phyloP scores from a whole-genome alignment of 2,113 vertebrate genomes.

The Hepsetus odoe region DNA sequence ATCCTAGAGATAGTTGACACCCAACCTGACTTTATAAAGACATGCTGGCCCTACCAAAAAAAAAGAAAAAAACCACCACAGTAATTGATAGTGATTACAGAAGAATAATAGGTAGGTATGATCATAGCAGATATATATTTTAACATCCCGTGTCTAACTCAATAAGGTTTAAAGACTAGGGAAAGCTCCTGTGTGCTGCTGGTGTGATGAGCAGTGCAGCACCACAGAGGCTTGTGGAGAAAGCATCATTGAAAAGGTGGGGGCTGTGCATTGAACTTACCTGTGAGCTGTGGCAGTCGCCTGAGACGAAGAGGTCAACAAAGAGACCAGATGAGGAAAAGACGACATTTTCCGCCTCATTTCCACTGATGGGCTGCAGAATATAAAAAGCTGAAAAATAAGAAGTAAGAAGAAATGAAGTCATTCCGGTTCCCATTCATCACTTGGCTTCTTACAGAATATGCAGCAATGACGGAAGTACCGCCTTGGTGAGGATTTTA shows the following conservation, averaged over 20 bases:
- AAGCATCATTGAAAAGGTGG: constrained; percentile 33
- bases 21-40: not conserved
- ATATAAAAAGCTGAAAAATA: constrained; percentile 42
- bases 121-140: not conserved
- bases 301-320: constrained; percentile 17
- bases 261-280: constrained; percentile 61
- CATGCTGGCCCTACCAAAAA: not conserved
- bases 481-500: constrained; percentile 37
- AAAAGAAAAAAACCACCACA: no score
- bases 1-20: constrained; percentile 2
- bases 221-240: constrained; percentile 8
- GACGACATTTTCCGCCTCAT: constrained; percentile 51
- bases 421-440: constrained; percentile 39
- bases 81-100: not conserved
- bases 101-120: not conserved
- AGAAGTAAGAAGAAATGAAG: constrained; percentile 25
- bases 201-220: constrained; percentile 29
- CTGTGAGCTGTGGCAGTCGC: constrained; percentile 67
- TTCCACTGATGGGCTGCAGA: constrained; percentile 44
- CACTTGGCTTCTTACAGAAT: constrained; percentile 37
- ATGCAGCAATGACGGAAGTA: constrained; percentile 30
- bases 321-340: constrained; percentile 29
- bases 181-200: not conserved
- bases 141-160: not conserved
- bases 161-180: not conserved